phyloP scores from a whole-genome alignment of 2,113 vertebrate species.

The Hymenochirus boettgeri region DNA sequence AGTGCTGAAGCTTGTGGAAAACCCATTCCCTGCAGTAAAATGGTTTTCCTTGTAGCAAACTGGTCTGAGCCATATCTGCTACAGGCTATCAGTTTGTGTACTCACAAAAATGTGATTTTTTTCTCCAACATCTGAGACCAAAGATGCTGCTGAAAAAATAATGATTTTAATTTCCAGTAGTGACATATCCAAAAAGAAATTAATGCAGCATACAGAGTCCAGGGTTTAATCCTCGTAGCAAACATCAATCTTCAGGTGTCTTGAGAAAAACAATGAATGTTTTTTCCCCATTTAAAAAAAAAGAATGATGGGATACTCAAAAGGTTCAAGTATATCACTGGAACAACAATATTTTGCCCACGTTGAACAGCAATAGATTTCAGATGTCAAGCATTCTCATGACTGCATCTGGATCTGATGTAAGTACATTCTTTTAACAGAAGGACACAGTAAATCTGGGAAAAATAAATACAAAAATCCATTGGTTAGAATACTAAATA shows the following conservation, averaged over 20 bases:
- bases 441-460: slow-evolving; percentile 59
- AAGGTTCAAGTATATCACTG: slow-evolving; percentile 47
- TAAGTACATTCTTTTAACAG: slow-evolving; percentile 44
- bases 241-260: slow-evolving; percentile 42
- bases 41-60: slow-evolving; percentile 92
- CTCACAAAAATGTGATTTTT: slow-evolving; percentile 63
- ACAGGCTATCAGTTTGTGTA: slow-evolving; percentile 37
- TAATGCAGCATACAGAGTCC: not conserved
- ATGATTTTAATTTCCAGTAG: slow-evolving; percentile 38
- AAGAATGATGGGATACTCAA: slow-evolving; percentile 17
- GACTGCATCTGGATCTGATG: slow-evolving; percentile 51
- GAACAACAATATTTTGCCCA: slow-evolving; percentile 39
- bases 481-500: slow-evolving; percentile 47
- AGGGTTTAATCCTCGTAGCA: slow-evolving; percentile 27
- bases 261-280: slow-evolving; percentile 31
- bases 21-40: slow-evolving; percentile 98
- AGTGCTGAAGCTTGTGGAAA: slow-evolving; percentile 98
- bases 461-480: slow-evolving; percentile 49
- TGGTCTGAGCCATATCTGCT: slow-evolving; percentile 89
- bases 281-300: slow-evolving; percentile 44
- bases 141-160: not conserved
- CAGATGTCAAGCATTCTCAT: slow-evolving; percentile 51
- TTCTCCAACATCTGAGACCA: slow-evolving; percentile 32
- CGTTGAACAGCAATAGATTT: slow-evolving; percentile 44
- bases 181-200: slow-evolving; percentile 16